Percentiles rank a stretch among this genome's conserved stretches.
Evolutionary conservation across 1,140 invertebrate species (phyloP).

Genomic region (Ceratoteleas bidentatus): DNA sequence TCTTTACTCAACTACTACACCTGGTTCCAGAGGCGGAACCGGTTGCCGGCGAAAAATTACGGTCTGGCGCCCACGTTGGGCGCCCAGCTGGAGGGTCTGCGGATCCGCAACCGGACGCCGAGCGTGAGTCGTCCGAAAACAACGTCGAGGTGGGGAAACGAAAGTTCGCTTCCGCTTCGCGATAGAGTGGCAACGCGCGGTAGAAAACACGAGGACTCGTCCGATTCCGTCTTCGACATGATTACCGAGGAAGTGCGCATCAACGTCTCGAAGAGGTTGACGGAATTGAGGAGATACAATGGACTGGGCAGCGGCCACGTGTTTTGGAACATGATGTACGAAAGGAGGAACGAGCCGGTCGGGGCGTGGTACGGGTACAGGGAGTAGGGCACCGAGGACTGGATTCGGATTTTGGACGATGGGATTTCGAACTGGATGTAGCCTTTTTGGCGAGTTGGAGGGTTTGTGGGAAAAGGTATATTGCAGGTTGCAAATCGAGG

Average conservation of each 20-base stretch:
- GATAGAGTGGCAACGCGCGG: slow-evolving; percentile 8
- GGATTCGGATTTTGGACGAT: too few species aligned
- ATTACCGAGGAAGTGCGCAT: slow-evolving; percentile 37
- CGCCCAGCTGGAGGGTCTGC: neutral
- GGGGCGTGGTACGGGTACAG: slow-evolving; percentile 22
- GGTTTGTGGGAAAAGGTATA: too few species aligned
- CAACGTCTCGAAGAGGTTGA: slow-evolving; percentile 35
- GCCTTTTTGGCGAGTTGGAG: slow-evolving; percentile 1
- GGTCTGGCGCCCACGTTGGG: neutral
- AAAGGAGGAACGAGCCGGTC: slow-evolving; percentile 1
- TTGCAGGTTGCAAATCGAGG: too few species aligned
- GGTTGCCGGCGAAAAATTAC: slow-evolving; percentile 10
- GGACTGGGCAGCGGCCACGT: slow-evolving; percentile 6
- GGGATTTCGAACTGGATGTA: slow-evolving; percentile 20
- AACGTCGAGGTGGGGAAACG: slow-evolving; percentile 3
- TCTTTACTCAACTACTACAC: slow-evolving; percentile 22
- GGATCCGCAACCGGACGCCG: neutral
- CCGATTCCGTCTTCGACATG: slow-evolving; percentile 19
- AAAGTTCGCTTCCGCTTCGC: slow-evolving; percentile 12
- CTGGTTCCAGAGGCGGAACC: slow-evolving; percentile 13
- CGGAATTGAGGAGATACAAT: slow-evolving; percentile 21
- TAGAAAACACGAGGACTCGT: slow-evolving; percentile 22
- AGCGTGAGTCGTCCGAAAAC: neutral
- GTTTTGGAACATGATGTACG: slow-evolving; percentile 14
- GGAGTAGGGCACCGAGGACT: neutral